Base-by-base conservation (phyloP, 2,113 vertebrate genomes). In the Guaruba guarouba region DNA sequence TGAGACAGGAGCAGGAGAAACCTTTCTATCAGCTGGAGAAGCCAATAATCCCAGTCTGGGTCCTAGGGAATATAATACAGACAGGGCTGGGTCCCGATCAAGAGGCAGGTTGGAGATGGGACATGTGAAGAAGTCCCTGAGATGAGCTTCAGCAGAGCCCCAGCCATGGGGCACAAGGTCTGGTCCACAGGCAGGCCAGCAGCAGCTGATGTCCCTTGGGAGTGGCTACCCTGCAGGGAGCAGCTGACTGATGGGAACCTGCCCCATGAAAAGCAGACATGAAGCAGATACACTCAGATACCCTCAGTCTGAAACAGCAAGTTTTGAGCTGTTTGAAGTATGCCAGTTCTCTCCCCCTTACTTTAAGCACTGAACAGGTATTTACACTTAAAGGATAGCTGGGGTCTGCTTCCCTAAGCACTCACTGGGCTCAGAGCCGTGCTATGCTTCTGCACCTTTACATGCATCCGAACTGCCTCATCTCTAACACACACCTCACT, bases 81-180 rank as follows among this genome's bases (percentile, higher is more conserved):
- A 28, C 35, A 48, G 44, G 16, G 17, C 23, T 57, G 17, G 9
- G 19, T 52, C 35, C 18, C 62, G 59, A 11, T 31, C 48, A 9
- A 76, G 70, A 17, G 6, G 9, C 16, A 35, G 16, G 3, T 1
- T 79, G 71, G 35, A 80, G 24, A 24, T 31, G 33, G 17, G n/a
- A 61, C 19, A 66, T 75, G 0, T 48, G 52, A 62, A 49, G 66
- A 27, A 49, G 37, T 31, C 37, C 54, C 35, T 54, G 70, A 19
- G 33, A 39, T 29, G 23, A 82, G 64, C 19, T 91, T 33, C 46
- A 93, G 35, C 46, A 62, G 37, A 77, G 54, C 35, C 31, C 25
- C 39, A 77, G 61, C 29, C 0, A 0, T 14, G 64, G 41, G 28
- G 57, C 57, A 31, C 1, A 4, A 49, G 66, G 15, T 37, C 43